Conservation (phyloP, 2,888 invertebrate species). For the Chloromyia formosa region DNA sequence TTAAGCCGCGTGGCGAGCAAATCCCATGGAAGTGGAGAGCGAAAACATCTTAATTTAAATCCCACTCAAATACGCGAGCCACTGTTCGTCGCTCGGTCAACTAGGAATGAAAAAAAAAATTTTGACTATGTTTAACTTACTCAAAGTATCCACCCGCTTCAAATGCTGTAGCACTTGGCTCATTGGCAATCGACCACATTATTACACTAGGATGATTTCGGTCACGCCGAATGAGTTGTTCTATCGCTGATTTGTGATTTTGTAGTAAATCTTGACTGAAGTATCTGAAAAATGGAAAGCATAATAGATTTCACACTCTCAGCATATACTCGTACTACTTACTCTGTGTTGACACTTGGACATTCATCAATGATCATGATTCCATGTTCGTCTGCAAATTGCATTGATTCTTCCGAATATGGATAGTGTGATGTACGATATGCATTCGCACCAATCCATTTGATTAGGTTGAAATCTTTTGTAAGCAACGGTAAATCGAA, state of each 20-base stretch:
- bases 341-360: constrained; percentile 91
- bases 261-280: constrained; percentile 74
- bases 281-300: constrained; percentile 64
- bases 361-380: constrained; percentile 96
- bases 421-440: constrained; percentile 98
- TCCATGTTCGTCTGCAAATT: constrained; percentile 90
- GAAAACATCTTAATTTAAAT: too few species aligned
- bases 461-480: constrained; percentile 91
- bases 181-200: constrained; percentile 97
- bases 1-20: too few species aligned
- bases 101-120: not conserved
- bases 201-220: constrained; percentile 96
- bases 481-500: constrained; percentile 86
- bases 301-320: not conserved
- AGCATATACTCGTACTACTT: constrained; percentile 57
- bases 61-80: too few species aligned
- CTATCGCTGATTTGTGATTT: constrained; percentile 86
- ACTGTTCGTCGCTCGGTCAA: too few species aligned
- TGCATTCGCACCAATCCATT: constrained; percentile 95
- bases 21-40: too few species aligned
- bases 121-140: constrained; percentile 65
- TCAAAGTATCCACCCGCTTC: constrained; percentile 83
- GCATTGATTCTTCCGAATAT: constrained; percentile 96
- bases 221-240: constrained; percentile 88
- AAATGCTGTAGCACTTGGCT: constrained; percentile 78